Conservation (phyloP, 2,797 vertebrate genomes). For the Austrolebias charrua region DNA sequence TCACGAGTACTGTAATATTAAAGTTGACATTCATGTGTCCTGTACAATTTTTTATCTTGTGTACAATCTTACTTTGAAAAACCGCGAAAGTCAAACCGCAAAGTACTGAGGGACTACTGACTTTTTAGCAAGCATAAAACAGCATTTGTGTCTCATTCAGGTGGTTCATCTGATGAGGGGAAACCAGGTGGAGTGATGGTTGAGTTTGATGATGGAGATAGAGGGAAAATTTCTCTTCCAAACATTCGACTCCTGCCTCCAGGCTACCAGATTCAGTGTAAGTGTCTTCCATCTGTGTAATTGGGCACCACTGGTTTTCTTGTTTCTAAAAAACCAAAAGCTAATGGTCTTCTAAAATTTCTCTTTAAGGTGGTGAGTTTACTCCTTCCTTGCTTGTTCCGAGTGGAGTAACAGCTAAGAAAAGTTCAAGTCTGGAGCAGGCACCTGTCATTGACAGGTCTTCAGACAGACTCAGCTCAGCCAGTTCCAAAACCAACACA, state of each 20-base stretch:
- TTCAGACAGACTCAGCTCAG: constrained; percentile 67
- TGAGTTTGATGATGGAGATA: constrained; percentile 95
- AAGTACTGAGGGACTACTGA: too few species aligned
- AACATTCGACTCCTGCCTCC: constrained; percentile 94
- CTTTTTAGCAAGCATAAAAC: constrained; percentile 7
- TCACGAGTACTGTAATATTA: too few species aligned
- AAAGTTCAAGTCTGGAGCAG: constrained; percentile 73
- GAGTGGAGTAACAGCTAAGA: constrained; percentile 75
- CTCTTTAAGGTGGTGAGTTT: constrained; percentile 82
- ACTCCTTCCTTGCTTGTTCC: constrained; percentile 82
- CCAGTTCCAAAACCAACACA: constrained; percentile 62
- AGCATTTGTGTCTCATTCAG: constrained; percentile 50
- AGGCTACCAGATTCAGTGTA: constrained; percentile 95
- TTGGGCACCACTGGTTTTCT: constrained; percentile 5
- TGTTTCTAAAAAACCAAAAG: constrained; percentile 7
- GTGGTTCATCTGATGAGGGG: constrained; percentile 80
- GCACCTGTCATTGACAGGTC: constrained; percentile 74
- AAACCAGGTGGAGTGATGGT: constrained; percentile 88
- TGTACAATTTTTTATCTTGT: too few species aligned
- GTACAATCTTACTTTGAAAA: too few species aligned
- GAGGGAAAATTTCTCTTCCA: constrained; percentile 89
- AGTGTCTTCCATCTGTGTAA: constrained; percentile 52
- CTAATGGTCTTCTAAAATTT: constrained; percentile 16
- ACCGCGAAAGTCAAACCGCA: too few species aligned
- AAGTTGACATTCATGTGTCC: too few species aligned